Base-by-base conservation (phyloP, 2,797 vertebrate genomes). In the Arrhamphus sclerolepis region DNA sequence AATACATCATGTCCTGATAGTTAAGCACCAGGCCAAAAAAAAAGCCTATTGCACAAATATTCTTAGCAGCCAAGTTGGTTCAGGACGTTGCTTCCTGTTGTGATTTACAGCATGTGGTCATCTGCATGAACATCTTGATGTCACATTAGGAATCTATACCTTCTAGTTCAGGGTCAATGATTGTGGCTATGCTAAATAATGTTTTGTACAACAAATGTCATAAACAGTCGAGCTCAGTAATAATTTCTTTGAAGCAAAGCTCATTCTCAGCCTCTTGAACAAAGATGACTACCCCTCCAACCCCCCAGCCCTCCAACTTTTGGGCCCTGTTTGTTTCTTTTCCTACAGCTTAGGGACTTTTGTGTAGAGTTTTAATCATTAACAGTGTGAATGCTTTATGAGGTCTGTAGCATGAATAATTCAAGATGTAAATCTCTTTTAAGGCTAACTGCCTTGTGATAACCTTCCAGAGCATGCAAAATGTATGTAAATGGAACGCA, bases 391-490 rank as follows among this genome's bases (percentile, higher is more conserved):
- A 48, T 78, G 52, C 17, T 55, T 73, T 68, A 49, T 41, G 22
- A 60, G 16, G 8, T 40, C 26, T 40, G 16, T 46, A 18, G n/a
- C 17, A 66, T 83, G 59, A 82, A 87, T 82, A 72, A 75, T 70
- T 14, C 26, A 80, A 70, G 21, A 46, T 31, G 48, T 22, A 48
- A 66, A 64, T 68, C 58, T 70, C n/a, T 74, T 75, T 74, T 29
- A 64, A 75, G 42, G 66, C 53, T 47, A 51, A 67, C 56, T 48
- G 54, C 58, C 44, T 67, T 67, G 49, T 46, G 40, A 67, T 66
- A 62, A 61, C 62, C 48, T 39, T 66, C 34, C 46, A 57, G 28
- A 70, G 51, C 56, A 75, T 80, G 49, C 20, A 20, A 66, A 81
- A 75, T 69, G 60, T 59, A 70, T 75, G 67, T 56, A 56, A 76